A percentile compares a stretch with the other conserved stretches of the same genome.
phyloP scores from a whole-genome alignment of 1,140 invertebrate genomes.

The Lordiphosa mommai region DNA sequence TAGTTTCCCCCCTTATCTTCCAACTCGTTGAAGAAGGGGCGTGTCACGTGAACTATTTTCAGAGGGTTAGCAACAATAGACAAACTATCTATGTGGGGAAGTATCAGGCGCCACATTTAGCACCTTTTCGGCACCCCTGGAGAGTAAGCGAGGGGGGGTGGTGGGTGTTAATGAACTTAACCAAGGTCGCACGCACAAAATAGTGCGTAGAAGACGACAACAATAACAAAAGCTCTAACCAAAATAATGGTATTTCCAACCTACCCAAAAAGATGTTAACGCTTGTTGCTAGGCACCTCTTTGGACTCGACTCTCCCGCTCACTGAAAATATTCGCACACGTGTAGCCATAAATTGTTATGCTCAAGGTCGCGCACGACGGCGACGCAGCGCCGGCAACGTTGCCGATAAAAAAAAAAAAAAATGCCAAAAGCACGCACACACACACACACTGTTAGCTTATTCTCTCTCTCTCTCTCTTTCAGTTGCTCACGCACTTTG shows the following conservation, averaged over 20 bases:
- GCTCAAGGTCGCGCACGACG: constrained; percentile 58
- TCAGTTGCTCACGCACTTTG: too few relatives aligned
- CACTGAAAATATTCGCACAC: constrained; percentile 57
- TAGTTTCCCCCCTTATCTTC: not conserved
- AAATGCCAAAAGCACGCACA: constrained; percentile 28
- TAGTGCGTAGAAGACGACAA: constrained; percentile 52
- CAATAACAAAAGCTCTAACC: constrained; percentile 8
- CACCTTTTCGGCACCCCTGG: too few relatives aligned
- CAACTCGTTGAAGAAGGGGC: constrained; percentile 6
- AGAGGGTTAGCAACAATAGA: constrained; percentile 27
- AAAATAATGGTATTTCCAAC: not conserved
- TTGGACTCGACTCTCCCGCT: not conserved
- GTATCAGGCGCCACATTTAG: not conserved
- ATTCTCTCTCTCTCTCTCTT: not conserved
- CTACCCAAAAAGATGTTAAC: not conserved
- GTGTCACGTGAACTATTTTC: constrained; percentile 31
- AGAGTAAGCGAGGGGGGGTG: not conserved
- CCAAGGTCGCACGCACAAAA: constrained; percentile 58
- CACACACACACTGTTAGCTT: not conserved
- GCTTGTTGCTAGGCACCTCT: constrained; percentile 54
- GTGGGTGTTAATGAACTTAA: constrained; percentile 67
- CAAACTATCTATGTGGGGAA: not conserved
- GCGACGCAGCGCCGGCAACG: constrained; percentile 21
- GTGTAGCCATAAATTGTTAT: constrained; percentile 75
- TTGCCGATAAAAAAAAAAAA: constrained; percentile 28